phyloP scores from a whole-genome alignment of 2,113 vertebrate species.

The Kobus ellipsiprymnus region DNA sequence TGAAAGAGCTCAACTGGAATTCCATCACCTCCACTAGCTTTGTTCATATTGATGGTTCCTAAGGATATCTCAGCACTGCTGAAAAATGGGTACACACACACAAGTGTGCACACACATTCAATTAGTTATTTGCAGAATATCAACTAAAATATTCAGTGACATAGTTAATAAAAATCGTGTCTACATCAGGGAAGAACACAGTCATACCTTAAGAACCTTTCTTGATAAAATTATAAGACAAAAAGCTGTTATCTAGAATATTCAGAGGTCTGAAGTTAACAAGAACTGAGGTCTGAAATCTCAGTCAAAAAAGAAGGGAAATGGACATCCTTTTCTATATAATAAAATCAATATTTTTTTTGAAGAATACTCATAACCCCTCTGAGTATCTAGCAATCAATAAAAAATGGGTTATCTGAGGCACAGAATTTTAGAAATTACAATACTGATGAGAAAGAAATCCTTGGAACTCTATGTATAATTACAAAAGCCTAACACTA shows the following conservation, averaged over 20 bases:
- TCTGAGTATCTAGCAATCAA: not conserved
- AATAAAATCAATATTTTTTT: not conserved
- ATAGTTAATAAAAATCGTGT: not conserved
- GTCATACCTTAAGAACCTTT: not conserved
- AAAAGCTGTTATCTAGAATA: not conserved
- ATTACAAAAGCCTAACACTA: not conserved
- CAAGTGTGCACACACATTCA: not conserved
- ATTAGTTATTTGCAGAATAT: not conserved
- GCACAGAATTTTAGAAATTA: not conserved
- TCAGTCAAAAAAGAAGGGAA: not conserved
- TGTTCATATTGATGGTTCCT: too few relatives aligned
- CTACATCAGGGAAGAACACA: not conserved
- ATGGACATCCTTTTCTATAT: not conserved
- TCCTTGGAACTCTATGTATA: not conserved
- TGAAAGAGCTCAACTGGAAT: too few relatives aligned
- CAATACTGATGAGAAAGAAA: not conserved
- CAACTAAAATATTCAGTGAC: not conserved
- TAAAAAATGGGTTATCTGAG: not conserved
- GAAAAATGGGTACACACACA: not conserved
- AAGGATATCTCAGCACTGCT: not conserved
- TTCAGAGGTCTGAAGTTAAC: not conserved
- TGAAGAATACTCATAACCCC: not conserved
- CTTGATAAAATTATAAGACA: not conserved
- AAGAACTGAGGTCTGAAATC: not conserved
- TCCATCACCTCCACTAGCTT: too few relatives aligned